A percentile compares a stretch with the other conserved stretches of the same genome.
Evolutionary conservation across 2,888 invertebrate species (phyloP).

Genomic region (Rhamnusium bicolor): DNA sequence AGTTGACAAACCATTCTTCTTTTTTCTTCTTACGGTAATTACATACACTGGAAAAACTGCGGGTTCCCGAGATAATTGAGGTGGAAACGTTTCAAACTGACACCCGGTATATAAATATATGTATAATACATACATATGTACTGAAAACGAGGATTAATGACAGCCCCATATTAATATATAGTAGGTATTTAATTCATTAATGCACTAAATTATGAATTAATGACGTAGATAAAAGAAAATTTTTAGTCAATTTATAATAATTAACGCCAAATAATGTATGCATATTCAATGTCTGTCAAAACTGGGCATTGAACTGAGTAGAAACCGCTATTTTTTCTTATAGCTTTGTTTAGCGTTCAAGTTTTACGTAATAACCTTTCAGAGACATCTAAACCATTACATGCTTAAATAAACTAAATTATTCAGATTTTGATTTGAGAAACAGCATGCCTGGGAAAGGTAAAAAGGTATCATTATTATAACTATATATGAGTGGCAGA

Average conservation of each 20-base stretch:
- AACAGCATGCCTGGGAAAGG: conserved; percentile 58
- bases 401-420: conserved; percentile 53
- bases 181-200: too few species aligned
- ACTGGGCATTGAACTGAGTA: neutral
- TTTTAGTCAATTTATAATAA: too few species aligned
- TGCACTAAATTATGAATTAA: too few species aligned
- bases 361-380: neutral
- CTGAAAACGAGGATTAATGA: too few species aligned
- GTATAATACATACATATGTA: too few species aligned
- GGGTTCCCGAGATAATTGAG: neutral
- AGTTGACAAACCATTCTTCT: too few species aligned
- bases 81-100: too few species aligned
- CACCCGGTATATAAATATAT: too few species aligned
- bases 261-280: neutral
- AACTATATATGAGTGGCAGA: conserved; percentile 62
- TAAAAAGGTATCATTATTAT: conserved; percentile 63
- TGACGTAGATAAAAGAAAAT: too few species aligned
- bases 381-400: conserved; percentile 4
- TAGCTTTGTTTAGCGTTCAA: neutral
- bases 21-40: too few species aligned
- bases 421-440: conserved; percentile 60
- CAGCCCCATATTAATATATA: too few species aligned
- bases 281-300: neutral
- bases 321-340: neutral
- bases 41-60: too few species aligned